Percentiles rank a stretch among this genome's conserved stretches.
These are phyloP conservation scores for Sphenopsis melanotis DNA, from an alignment of 2,797 vertebrate genomes.

Conservation along the genomic window DNA sequence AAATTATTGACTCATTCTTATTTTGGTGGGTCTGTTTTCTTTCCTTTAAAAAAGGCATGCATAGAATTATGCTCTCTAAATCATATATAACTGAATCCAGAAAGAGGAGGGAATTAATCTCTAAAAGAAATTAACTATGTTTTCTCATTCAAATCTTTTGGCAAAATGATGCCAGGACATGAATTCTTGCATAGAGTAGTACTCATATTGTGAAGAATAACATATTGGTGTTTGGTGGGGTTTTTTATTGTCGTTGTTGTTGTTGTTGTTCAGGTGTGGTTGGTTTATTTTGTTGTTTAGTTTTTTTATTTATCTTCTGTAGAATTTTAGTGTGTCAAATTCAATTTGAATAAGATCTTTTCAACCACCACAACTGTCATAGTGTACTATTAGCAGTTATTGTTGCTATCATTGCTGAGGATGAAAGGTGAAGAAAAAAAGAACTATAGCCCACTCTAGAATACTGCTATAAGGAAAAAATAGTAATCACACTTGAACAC, in stretches of 20 bases:
- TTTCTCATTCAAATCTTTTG: neutral
- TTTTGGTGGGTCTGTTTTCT: neutral
- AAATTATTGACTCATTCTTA: neutral
- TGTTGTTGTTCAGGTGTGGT: no score
- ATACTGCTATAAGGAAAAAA: neutral
- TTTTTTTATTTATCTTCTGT: neutral
- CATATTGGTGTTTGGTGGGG: fast-evolving
- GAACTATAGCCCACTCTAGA: neutral
- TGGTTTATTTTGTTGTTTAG: neutral
- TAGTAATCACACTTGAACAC: neutral
- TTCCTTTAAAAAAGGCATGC: neutral
- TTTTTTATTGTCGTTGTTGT: neutral
- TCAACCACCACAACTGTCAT: neutral
- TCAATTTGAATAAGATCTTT: neutral
- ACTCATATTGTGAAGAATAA: neutral
- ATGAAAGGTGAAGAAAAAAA: neutral
- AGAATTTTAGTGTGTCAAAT: neutral
- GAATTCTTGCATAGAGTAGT: neutral
- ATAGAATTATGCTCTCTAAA: neutral
- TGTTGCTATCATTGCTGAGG: neutral
- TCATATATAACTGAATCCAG: neutral
- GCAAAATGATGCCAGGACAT: neutral
- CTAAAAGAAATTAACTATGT: neutral
- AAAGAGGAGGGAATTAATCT: neutral
- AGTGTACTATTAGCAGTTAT: neutral